phyloP scores from a whole-genome alignment of 2,113 vertebrate species.

The Grammomys surdaster region DNA sequence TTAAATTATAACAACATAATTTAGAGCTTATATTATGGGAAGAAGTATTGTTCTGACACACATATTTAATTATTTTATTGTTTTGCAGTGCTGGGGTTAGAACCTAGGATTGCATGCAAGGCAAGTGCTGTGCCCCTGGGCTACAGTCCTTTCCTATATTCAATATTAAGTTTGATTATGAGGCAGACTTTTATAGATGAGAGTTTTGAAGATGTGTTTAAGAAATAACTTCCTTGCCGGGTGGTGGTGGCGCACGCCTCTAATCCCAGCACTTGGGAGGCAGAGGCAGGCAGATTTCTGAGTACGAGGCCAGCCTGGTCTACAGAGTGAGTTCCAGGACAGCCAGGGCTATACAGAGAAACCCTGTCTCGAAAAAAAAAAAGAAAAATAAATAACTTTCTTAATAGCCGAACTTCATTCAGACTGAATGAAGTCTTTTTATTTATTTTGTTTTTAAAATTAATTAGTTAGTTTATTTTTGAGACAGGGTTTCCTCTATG shows the following conservation, averaged over 20 bases:
- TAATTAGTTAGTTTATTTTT: background rate
- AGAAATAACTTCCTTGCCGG: conserved; percentile 9
- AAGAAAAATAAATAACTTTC: background rate
- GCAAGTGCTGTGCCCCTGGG: background rate
- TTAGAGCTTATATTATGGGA: background rate
- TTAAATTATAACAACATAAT: background rate
- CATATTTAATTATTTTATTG: background rate
- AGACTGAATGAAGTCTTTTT: background rate
- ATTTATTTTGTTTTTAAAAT: background rate
- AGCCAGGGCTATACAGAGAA: too few species aligned
- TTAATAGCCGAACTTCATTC: background rate
- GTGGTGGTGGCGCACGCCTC: too few species aligned
- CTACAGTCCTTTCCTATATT: background rate
- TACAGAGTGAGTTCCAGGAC: too few species aligned
- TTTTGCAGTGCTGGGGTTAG: background rate
- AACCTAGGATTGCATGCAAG: too few species aligned
- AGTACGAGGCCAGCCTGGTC: too few species aligned
- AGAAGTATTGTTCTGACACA: background rate
- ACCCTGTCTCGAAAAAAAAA: too few species aligned
- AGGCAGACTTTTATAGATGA: conserved; percentile 27
- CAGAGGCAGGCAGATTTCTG: too few species aligned
- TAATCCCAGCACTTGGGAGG: too few species aligned
- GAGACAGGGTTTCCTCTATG: background rate
- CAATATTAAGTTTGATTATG: conserved; percentile 5
- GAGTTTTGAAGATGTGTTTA: conserved; percentile 27